These are phyloP conservation scores for Leucophenga maculata DNA, from an alignment of 2,888 invertebrate genomes.

Conservation along the genomic window DNA sequence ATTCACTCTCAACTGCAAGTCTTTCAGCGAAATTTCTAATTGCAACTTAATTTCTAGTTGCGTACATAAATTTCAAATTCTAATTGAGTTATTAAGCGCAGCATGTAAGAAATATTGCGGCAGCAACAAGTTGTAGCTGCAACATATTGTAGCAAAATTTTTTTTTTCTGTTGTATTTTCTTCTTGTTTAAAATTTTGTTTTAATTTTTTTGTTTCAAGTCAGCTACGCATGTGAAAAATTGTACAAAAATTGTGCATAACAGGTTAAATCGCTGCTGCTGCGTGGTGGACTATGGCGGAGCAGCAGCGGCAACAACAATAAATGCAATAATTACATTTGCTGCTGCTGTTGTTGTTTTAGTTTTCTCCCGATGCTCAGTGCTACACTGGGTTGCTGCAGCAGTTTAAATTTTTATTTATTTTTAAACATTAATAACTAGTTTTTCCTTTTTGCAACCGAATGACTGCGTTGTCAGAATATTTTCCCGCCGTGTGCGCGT, in stretches of 20 bases:
- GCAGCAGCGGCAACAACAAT: constrained; percentile 41
- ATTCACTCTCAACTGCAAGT: constrained; percentile 35
- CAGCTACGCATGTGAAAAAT: constrained; percentile 66
- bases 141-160: constrained; percentile 14
- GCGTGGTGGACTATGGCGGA: constrained; percentile 27
- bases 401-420: constrained; percentile 53
- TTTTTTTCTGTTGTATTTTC: neutral
- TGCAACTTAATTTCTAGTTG: constrained; percentile 67
- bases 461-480: constrained; percentile 38
- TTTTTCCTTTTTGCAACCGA: constrained; percentile 40
- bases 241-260: constrained; percentile 34
- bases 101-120: constrained; percentile 56
- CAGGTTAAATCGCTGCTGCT: constrained; percentile 36
- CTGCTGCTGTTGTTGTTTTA: constrained; percentile 29
- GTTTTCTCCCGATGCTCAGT: constrained; percentile 31
- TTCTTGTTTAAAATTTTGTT: neutral
- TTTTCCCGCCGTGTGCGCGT: neutral
- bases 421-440: constrained; percentile 31
- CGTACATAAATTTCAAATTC: constrained; percentile 67
- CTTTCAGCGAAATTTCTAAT: constrained; percentile 58
- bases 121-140: constrained; percentile 36
- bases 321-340: constrained; percentile 61
- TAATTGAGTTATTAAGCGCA: constrained; percentile 68
- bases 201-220: constrained; percentile 33
- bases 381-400: constrained; percentile 52